phyloP scores from a whole-genome alignment of 35 echinoderm and acorn worm species.

The Lytechinus variegatus region DNA sequence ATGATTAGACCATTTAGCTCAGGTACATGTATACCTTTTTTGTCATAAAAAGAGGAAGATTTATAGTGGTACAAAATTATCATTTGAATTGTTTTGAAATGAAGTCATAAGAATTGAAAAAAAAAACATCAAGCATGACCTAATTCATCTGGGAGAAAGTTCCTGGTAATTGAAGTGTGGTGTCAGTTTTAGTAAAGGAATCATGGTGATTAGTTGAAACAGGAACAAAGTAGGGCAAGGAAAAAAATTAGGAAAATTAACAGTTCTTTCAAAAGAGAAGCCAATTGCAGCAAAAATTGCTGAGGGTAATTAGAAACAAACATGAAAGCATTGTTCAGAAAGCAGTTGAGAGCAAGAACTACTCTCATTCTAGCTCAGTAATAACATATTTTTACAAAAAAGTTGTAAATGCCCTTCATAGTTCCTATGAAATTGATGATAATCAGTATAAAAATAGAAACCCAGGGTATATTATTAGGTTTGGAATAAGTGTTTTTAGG shows the following conservation, averaged over 20 bases:
- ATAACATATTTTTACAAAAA: too few relatives aligned
- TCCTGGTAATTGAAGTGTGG: background rate
- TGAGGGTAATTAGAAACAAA: background rate
- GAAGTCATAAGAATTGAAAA: background rate
- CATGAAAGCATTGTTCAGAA: background rate
- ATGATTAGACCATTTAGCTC: too few relatives aligned
- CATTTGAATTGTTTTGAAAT: background rate
- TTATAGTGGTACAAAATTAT: background rate
- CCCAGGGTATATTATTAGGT: background rate
- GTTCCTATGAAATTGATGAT: background rate
- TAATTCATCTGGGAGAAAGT: background rate
- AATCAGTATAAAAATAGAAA: background rate
- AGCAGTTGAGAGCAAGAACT: background rate
- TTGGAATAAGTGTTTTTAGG: background rate
- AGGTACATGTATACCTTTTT: too few relatives aligned
- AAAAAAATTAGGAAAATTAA: background rate
- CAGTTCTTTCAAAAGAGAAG: background rate
- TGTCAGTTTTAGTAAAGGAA: background rate
- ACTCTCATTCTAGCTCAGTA: too few relatives aligned
- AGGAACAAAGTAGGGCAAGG: background rate
- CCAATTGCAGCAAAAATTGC: background rate
- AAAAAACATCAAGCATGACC: background rate
- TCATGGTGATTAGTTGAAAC: background rate
- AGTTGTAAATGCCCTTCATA: background rate
- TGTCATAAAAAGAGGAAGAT: background rate